Evolutionary conservation across 1,140 invertebrate species (phyloP), one percentile per base, ranked within the genome.

Genomic region (Lanistes nyassanus): DNA sequence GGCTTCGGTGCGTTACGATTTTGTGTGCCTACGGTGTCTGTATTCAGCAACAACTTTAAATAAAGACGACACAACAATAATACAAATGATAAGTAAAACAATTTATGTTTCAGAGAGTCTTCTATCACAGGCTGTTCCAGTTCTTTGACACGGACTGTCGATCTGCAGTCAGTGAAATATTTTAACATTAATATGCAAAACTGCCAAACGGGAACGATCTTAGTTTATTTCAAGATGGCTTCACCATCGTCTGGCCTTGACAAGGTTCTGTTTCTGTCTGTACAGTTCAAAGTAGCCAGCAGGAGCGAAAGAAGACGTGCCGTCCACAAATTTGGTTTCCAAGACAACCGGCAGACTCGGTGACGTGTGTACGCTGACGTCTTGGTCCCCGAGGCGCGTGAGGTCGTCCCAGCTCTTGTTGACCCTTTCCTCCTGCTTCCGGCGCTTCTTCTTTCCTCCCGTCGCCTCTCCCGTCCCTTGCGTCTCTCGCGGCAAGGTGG

Each of bases 261-360:
- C 42, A 0, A 76, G 76, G 53, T 76, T 80, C 47, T 74, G 42
- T 51, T 71, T 80, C 31, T 76, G 71, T 74, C 71, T 77, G 76
- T 80, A 80, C 19, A 80, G 16, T 16, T 70, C 51, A 55, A 72
- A 80, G 62, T 80, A 80, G 31, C 79, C 71, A 34, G 47, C 3
- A 5, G 39, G n/a, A 3, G 42, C 21, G 3, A 3, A 3, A 1
- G 42, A 11, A 5, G 23, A 23, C 9, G 69, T 26, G 0, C 7
- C 53, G 29, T 51, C 36, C 34, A 60, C 34, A 36, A 60, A 47
- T 39, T 56, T 72, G 42, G 65, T 31, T 29, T 76, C 78, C 26
- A 53, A 11, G 16, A 74, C 73, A 23, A 36, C 39, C 26, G 75
- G 75, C 11, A 79, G 47, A 55, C 65, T 69, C 0, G 68, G 71